A percentile compares a stretch with the other conserved stretches of the same genome.
These are phyloP conservation scores for Piscicola geometra DNA, from an alignment of 2,888 invertebrate species.

Conservation along the genomic window DNA sequence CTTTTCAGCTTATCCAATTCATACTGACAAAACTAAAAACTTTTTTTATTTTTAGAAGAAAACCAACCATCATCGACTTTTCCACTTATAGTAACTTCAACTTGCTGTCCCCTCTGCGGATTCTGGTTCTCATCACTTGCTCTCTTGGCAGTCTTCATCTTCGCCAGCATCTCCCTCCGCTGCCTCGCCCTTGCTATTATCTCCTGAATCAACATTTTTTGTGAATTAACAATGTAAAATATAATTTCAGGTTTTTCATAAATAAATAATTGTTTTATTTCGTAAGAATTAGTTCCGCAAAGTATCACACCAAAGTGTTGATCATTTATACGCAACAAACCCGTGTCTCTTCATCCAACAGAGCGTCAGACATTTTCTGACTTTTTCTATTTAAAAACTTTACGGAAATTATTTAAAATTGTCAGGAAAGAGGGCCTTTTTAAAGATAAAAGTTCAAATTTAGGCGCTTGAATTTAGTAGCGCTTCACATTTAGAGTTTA, in stretches of 20 bases:
- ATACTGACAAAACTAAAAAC: not conserved
- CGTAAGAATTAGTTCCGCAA: too few species aligned
- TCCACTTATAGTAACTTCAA: too few species aligned
- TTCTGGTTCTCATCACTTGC: not conserved
- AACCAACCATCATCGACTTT: not conserved
- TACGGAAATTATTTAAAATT: not conserved
- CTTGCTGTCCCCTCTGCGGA: not conserved
- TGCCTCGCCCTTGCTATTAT: conserved; percentile 34
- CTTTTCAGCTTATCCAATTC: not conserved
- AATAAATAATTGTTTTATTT: too few species aligned
- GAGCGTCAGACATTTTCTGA: not conserved
- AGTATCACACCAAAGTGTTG: too few species aligned
- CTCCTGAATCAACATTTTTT: conserved; percentile 13
- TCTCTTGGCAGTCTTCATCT: conserved; percentile 29
- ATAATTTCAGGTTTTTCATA: too few species aligned
- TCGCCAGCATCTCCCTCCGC: conserved; percentile 33
- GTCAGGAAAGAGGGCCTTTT: too few species aligned
- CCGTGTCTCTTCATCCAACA: conserved; percentile 11
- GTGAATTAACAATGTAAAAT: too few species aligned
- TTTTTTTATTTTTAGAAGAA: too few species aligned
- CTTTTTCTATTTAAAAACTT: not conserved
- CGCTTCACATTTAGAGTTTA: too few species aligned
- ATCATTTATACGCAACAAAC: too few species aligned
- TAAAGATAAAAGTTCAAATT: not conserved
- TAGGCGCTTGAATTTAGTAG: not conserved